Percentiles rank a stretch among this genome's conserved stretches.
phyloP scores from a whole-genome alignment of 2,888 invertebrate species.

The Cepaea hortensis region DNA sequence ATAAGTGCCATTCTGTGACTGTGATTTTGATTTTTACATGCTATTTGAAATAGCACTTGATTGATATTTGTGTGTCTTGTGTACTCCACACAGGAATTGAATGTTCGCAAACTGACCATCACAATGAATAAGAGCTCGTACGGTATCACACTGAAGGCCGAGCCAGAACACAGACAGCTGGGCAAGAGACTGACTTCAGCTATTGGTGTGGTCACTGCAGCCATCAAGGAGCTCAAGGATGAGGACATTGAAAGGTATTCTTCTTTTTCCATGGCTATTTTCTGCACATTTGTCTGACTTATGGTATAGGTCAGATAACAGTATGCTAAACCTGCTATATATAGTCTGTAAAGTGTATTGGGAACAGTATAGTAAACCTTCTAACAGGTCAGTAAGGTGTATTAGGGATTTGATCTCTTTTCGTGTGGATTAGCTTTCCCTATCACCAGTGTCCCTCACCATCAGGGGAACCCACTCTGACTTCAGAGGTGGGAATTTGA shows the following conservation, averaged over 20 bases:
- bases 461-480: too few species aligned
- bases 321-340: neutral
- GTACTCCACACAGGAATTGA: constrained; percentile 83
- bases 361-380: too few species aligned
- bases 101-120: constrained; percentile 88
- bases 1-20: too few species aligned
- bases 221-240: constrained; percentile 81
- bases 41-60: neutral
- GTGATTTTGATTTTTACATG: too few species aligned
- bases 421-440: too few species aligned
- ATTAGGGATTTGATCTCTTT: too few species aligned
- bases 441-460: too few species aligned
- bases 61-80: neutral
- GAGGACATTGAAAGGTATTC: constrained; percentile 81
- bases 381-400: too few species aligned
- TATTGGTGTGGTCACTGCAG: constrained; percentile 86
- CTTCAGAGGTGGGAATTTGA: too few species aligned
- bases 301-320: neutral
- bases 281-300: too few species aligned
- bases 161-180: constrained; percentile 94
- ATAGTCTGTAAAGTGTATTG: neutral
- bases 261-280: neutral
- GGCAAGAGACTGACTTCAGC: constrained; percentile 92
- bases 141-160: constrained; percentile 92
- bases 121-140: constrained; percentile 94